These are phyloP conservation scores for Diachasma alloeum DNA, from an alignment of 1,140 invertebrate species.

Conservation along the genomic window DNA sequence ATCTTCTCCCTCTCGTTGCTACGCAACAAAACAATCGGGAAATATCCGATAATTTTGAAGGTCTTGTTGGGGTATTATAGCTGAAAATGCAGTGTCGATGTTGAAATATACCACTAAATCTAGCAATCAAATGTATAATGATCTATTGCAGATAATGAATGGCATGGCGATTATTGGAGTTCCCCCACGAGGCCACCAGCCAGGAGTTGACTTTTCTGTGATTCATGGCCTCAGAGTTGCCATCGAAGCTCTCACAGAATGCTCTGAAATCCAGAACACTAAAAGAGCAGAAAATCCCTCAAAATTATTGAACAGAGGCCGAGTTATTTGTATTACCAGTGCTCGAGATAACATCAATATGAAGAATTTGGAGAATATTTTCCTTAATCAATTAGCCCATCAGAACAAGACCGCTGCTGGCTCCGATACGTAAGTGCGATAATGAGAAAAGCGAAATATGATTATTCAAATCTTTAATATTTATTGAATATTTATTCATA, in stretches of 20 bases:
- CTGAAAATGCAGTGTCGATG: too few species aligned
- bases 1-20: too few species aligned
- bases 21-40: too few species aligned
- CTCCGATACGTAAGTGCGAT: constrained; percentile 67
- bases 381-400: constrained; percentile 78
- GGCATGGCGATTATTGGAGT: constrained; percentile 77
- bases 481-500: constrained; percentile 19
- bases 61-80: too few species aligned
- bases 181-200: constrained; percentile 66
- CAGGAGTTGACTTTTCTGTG: constrained; percentile 74
- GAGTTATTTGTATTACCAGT: constrained; percentile 89
- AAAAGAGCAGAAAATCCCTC: constrained; percentile 69
- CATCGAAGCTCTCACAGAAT: constrained; percentile 84
- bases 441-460: constrained; percentile 25
- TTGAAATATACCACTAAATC: too few species aligned
- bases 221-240: constrained; percentile 87
- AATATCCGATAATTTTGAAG: too few species aligned
- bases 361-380: constrained; percentile 85
- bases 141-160: constrained; percentile 70
- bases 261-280: constrained; percentile 76
- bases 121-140: constrained; percentile 14
- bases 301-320: constrained; percentile 74
- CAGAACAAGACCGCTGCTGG: constrained; percentile 79
- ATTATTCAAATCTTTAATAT: constrained; percentile 35
- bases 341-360: constrained; percentile 84